These are phyloP conservation scores for Myiagra hebetior DNA, from an alignment of 2,113 vertebrate genomes.

Conservation along the genomic window DNA sequence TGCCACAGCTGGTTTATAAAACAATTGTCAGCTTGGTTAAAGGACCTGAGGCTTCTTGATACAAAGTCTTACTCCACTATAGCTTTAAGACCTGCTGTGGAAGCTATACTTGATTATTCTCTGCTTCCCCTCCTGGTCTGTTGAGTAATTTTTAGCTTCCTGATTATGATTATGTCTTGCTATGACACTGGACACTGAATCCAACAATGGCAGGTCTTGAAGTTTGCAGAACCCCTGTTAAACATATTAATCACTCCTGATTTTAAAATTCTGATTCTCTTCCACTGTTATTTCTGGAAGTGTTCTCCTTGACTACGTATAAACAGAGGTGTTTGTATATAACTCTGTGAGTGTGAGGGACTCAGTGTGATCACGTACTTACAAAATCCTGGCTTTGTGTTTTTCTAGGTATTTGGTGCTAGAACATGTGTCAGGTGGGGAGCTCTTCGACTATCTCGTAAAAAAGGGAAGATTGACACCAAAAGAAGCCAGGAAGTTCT, in stretches of 20 bases:
- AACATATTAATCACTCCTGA: not conserved
- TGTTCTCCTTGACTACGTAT: not conserved
- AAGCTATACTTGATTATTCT: not conserved
- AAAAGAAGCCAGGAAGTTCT: constrained; percentile 98
- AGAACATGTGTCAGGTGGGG: constrained; percentile 97
- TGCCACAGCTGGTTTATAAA: not conserved
- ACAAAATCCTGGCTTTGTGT: not conserved
- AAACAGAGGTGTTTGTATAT: not conserved
- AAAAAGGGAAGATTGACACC: constrained; percentile 98
- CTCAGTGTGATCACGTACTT: not conserved
- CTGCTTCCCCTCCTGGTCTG: not conserved
- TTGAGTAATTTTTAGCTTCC: not conserved
- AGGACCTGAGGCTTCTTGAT: not conserved
- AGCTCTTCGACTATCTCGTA: constrained; percentile 98
- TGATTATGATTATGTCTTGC: not conserved
- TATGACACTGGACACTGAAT: not conserved
- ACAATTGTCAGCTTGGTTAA: not conserved
- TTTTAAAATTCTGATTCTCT: not conserved
- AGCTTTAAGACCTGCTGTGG: not conserved
- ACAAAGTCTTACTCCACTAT: not conserved
- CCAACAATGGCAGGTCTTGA: not conserved
- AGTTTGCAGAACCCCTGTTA: not conserved
- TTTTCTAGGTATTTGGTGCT: constrained; percentile 92
- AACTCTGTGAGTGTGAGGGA: not conserved
- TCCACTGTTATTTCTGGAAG: not conserved